Base-by-base conservation (phyloP, 2,888 invertebrate species). In the Enchytraeus crypticus region DNA sequence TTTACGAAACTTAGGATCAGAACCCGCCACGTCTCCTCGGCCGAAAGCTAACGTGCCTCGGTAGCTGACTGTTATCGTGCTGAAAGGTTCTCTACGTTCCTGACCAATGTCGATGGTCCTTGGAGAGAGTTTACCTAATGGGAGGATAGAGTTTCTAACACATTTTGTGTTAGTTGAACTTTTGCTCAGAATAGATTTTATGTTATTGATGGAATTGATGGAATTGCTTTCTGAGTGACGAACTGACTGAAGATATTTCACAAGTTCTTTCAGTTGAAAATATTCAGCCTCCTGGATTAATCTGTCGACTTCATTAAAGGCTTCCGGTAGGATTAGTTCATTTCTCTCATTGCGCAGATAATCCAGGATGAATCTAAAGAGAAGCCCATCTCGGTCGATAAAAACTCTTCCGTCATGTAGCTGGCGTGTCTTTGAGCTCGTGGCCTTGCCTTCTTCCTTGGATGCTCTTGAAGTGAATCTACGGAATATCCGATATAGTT, bases 1-100 rank as follows among this genome's bases (percentile, higher is more conserved):
- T 80, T 98, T 98, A 57, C 98, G 87, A 82, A 98, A 98, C 80
- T 98, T 98, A 58, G 97, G 96, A 78, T 98, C 97, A 8, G 96
- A 92, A 71, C 97, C 84, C 18, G 55, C 57, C 1, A 97, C 98
- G 78, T 98, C 98, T n/a, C n/a, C n/a, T 67, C 97, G 87, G 60
- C 97, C 98, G 80, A 98, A 98, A 59, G 96, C 95, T 79, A 98
- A 98, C 73, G 96, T 96, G 61, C 98, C 98, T 38, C 98, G 85
- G 82, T 98, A 98, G 29, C 93, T 93, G 64, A 96, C 86, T 38
- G 90, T 92, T 74, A 97, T 91, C 83, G 88, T 90, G 57, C 90
- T 95, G n/a, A n/a, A n/a, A n/a, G n/a, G n/a, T n/a, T n/a, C n/a
- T n/a, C n/a, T n/a, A 60, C 83, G 32, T 21, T 63, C 58, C 29